phyloP scores from a whole-genome alignment of 2,888 invertebrate genomes.

The Drosophila anomalipes region DNA sequence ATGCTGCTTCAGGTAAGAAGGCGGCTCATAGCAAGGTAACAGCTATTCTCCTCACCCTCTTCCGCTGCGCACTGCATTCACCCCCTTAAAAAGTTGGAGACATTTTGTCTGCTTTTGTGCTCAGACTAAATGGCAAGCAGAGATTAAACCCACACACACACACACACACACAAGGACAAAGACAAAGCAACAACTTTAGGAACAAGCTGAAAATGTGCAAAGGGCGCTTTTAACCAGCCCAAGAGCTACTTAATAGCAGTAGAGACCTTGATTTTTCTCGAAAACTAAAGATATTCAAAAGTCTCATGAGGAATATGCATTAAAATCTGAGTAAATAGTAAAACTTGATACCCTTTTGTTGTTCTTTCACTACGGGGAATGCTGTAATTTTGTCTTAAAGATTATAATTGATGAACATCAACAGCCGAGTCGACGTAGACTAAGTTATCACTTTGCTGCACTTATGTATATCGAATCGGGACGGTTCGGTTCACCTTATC shows the following conservation, averaged over 20 bases:
- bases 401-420: neutral
- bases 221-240: conserved; percentile 32
- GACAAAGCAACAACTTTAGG: conserved; percentile 58
- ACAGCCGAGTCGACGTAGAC: neutral
- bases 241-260: conserved; percentile 40
- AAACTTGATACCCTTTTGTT: neutral
- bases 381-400: neutral
- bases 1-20: conserved; percentile 63
- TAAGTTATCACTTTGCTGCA: neutral
- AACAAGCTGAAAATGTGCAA: conserved; percentile 67
- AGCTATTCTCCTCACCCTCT: neutral
- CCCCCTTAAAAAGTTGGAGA: conserved; percentile 50
- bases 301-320: neutral
- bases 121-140: conserved; percentile 67
- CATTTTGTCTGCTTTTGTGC: conserved; percentile 57
- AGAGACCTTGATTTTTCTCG: conserved; percentile 11
- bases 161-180: conserved; percentile 24
- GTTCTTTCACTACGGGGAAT: neutral
- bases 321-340: neutral
- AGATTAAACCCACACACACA: conserved; percentile 59
- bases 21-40: conserved; percentile 58
- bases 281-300: neutral
- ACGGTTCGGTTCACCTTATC: neutral
- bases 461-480: neutral
- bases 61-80: neutral